phyloP scores from a whole-genome alignment of 2,888 invertebrate species.

The Amitus sp. region DNA sequence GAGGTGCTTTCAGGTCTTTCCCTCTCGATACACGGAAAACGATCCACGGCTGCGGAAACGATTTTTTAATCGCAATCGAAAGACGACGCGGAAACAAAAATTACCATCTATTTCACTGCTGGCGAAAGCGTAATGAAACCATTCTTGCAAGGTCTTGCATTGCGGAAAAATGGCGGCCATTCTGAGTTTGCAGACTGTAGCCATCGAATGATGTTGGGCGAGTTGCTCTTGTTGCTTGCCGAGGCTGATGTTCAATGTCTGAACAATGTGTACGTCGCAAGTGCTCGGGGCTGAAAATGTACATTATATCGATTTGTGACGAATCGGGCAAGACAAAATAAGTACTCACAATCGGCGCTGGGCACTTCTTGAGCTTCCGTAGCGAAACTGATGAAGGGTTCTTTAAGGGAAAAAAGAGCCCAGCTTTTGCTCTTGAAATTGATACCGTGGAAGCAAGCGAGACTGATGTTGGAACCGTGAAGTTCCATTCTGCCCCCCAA shows the following conservation, averaged over 20 bases:
- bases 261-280: slow-evolving; percentile 83
- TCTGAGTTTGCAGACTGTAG: slow-evolving; percentile 92
- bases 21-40: slow-evolving; percentile 88
- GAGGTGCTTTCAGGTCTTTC: slow-evolving; percentile 71
- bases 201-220: slow-evolving; percentile 87
- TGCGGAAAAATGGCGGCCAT: slow-evolving; percentile 93
- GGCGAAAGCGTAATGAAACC: slow-evolving; percentile 97
- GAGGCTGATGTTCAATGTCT: slow-evolving; percentile 89
- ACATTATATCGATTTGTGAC: slow-evolving; percentile 8
- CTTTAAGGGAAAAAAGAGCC: slow-evolving; percentile 93
- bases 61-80: no score
- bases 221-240: slow-evolving; percentile 76
- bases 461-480: slow-evolving; percentile 88
- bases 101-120: slow-evolving; percentile 94
- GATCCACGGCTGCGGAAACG: slow-evolving; percentile 87
- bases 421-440: slow-evolving; percentile 96
- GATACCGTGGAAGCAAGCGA: slow-evolving; percentile 97
- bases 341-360: slow-evolving; percentile 72
- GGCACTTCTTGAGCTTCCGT: slow-evolving; percentile 92
- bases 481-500: slow-evolving; percentile 90
- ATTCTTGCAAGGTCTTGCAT: slow-evolving; percentile 92
- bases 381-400: slow-evolving; percentile 92
- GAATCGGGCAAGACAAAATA: no score
- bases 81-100: slow-evolving; percentile 17
- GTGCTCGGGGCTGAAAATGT: slow-evolving; percentile 64